A percentile compares a stretch with the other conserved stretches of the same genome.
Evolutionary conservation across 92 coral and sea anemone species (phyloP).

Genomic region (Anthopleura xanthogrammica): DNA sequence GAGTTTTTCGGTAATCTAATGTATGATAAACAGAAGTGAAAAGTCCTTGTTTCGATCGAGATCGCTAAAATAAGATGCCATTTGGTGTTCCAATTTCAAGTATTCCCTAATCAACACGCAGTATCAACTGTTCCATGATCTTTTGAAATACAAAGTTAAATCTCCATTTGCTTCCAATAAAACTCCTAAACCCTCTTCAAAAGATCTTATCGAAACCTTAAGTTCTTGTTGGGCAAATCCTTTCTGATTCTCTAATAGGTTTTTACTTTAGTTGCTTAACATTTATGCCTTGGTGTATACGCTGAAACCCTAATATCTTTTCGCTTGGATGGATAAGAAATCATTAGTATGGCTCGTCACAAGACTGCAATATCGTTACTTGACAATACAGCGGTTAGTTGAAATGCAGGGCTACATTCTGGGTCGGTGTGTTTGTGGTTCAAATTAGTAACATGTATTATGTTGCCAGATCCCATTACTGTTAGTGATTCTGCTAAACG

Average conservation of each 20-base stretch:
- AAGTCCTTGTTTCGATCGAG: background rate
- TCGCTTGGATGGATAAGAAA: background rate
- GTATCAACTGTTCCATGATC: background rate
- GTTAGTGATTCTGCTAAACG: conserved; percentile 15
- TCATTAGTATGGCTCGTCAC: background rate
- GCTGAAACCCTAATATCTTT: background rate
- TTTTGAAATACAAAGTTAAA: background rate
- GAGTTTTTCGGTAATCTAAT: background rate
- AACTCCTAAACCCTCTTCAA: background rate
- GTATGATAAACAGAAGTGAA: background rate
- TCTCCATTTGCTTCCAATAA: background rate
- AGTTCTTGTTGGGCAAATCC: background rate
- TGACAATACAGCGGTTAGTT: background rate
- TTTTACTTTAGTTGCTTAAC: background rate
- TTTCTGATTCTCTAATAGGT: background rate
- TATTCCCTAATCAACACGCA: background rate
- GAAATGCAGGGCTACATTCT: background rate
- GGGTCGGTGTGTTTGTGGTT: background rate
- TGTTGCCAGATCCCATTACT: conserved; percentile 3
- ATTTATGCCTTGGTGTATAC: background rate
- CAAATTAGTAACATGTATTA: background rate
- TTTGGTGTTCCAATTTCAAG: background rate
- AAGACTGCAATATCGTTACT: background rate
- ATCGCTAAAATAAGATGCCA: background rate
- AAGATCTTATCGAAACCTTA: conserved; percentile 5